Percentiles rank a stretch among this genome's conserved stretches.
These are phyloP conservation scores for Vanessa tameamea DNA, from an alignment of 1,140 invertebrate genomes.

Conservation along the genomic window DNA sequence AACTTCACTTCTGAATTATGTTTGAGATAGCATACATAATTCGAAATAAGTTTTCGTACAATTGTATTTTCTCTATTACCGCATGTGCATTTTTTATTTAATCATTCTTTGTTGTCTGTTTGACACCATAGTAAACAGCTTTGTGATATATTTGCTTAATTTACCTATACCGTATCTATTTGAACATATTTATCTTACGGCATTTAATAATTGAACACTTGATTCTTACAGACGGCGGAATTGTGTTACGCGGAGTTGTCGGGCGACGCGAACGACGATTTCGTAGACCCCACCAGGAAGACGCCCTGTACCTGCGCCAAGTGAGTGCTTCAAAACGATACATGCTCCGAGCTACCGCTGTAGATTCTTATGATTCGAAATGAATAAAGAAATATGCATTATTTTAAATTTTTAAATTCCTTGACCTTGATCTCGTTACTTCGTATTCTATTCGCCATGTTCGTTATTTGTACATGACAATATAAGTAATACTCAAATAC, in stretches of 20 bases:
- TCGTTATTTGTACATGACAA: neutral
- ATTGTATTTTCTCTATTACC: neutral
- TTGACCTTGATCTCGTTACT: neutral
- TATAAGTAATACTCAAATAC: neutral
- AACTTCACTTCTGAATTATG: neutral
- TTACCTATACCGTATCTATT: too few species aligned
- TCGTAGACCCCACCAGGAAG: conserved; percentile 91
- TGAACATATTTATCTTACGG: neutral
- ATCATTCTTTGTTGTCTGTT: neutral
- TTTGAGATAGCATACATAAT: neutral
- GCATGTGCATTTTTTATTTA: too few species aligned
- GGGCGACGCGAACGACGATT: conserved; percentile 84
- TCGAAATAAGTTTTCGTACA: neutral
- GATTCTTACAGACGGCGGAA: conserved; percentile 78
- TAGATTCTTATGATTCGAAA: conserved; percentile 2
- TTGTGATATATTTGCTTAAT: too few species aligned
- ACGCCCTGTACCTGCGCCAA: conserved; percentile 90
- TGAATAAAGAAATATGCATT: conserved; percentile 31
- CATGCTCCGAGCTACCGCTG: conserved; percentile 7
- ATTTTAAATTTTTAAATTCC: neutral
- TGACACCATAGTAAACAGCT: neutral
- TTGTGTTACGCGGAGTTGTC: conserved; percentile 57
- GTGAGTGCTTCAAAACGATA: conserved; percentile 73
- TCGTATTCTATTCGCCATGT: neutral
- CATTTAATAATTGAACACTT: neutral